phyloP scores from a whole-genome alignment of 2,797 vertebrate species.

The Tauraco hartlaubi region DNA sequence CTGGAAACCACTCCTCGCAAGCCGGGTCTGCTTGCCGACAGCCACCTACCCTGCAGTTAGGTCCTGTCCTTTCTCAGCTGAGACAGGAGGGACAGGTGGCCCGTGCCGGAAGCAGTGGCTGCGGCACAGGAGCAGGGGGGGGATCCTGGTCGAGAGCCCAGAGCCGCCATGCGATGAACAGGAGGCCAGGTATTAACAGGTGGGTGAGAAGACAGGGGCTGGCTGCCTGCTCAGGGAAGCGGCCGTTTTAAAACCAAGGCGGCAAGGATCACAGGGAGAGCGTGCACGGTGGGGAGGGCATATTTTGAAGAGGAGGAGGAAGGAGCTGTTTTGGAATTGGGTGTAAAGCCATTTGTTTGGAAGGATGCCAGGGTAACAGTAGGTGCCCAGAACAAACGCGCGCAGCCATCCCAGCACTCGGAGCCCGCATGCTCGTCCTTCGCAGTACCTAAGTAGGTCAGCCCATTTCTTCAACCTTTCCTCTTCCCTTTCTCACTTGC shows the following conservation, averaged over 20 bases:
- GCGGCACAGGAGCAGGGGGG: conserved; percentile 63
- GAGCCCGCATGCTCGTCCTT: conserved; percentile 72
- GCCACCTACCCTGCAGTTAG: conserved; percentile 66
- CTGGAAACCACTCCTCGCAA: conserved; percentile 49
- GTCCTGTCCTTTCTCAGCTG: conserved; percentile 71
- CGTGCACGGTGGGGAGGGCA: conserved; percentile 61
- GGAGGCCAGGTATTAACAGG: conserved; percentile 76
- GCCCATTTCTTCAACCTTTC: conserved; percentile 72
- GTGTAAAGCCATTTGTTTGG: conserved; percentile 77
- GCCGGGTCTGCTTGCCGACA: conserved; percentile 24
- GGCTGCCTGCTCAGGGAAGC: conserved; percentile 61
- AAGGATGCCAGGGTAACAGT: conserved; percentile 72
- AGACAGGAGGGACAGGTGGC: conserved; percentile 74
- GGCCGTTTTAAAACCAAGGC: conserved; percentile 63
- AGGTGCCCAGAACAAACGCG: conserved; percentile 74
- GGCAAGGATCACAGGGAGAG: conserved; percentile 68
- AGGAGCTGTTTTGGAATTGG: conserved; percentile 77
- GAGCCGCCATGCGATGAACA: conserved; percentile 69
- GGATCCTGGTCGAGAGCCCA: conserved; percentile 63
- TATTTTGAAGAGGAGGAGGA: conserved; percentile 77
- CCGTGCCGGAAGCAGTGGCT: conserved; percentile 71
- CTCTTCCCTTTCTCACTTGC: conserved; percentile 75
- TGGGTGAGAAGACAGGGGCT: conserved; percentile 72
- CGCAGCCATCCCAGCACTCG: conserved; percentile 59
- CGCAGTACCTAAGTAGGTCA: conserved; percentile 76